Evolutionary conservation across 2,113 vertebrate genomes (phyloP).

Genomic region (Ceyx margarethae): DNA sequence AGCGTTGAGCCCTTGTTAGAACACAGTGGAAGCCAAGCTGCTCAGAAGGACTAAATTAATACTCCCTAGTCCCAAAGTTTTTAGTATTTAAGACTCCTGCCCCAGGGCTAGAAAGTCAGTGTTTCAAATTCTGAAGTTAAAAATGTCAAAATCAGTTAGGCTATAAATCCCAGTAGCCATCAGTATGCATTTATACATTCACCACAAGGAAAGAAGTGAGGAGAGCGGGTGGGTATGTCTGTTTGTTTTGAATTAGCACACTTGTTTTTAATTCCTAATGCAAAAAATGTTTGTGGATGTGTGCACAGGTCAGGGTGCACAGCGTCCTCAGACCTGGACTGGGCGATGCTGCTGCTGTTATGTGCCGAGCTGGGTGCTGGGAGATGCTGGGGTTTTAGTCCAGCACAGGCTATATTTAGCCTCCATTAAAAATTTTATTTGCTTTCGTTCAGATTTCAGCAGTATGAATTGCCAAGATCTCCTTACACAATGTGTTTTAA

Average conservation of each 20-base stretch:
- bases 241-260: constrained; percentile 1
- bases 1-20: not conserved
- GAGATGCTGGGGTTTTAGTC: not conserved
- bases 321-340: not conserved
- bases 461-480: not conserved
- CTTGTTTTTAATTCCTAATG: not conserved
- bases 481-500: not conserved
- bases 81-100: constrained; percentile 34
- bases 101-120: constrained; percentile 18
- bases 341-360: not conserved
- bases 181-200: constrained; percentile 28
- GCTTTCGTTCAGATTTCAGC: not conserved
- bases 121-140: constrained; percentile 54
- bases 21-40: constrained; percentile 1
- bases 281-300: not conserved
- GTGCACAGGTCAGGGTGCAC: not conserved
- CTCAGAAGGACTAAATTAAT: constrained; percentile 49
- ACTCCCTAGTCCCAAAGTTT: not conserved
- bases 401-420: not conserved
- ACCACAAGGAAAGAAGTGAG: constrained; percentile 19
- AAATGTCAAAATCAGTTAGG: constrained; percentile 59
- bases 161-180: constrained; percentile 20
- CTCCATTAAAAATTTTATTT: not conserved
- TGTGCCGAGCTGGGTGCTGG: not conserved
- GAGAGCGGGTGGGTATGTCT: not conserved